Percentiles rank a stretch among this genome's conserved stretches.
phyloP scores from a whole-genome alignment of 2,113 vertebrate species.

The Alces alces region DNA sequence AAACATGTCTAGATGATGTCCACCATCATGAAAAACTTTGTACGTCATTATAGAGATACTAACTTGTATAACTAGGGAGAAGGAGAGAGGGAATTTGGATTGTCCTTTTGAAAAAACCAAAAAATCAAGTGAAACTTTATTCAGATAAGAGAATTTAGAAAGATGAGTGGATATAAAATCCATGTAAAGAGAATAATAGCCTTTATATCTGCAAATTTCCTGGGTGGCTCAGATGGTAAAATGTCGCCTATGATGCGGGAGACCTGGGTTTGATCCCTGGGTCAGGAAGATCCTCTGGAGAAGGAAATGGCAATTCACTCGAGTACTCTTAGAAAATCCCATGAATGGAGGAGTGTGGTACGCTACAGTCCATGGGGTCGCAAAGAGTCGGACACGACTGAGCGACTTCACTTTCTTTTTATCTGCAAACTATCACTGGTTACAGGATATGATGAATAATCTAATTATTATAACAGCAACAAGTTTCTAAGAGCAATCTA shows the following conservation, averaged over 20 bases:
- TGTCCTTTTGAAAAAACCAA: not conserved
- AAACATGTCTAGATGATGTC: not conserved
- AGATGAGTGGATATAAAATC: not conserved
- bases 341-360: not conserved
- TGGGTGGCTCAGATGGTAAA: not conserved
- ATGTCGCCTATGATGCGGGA: not conserved
- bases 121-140: not conserved
- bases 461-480: not conserved
- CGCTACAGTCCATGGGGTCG: accelerated
- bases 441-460: not conserved
- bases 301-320: not conserved
- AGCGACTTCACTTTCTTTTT: not conserved
- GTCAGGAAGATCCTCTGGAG: not conserved
- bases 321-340: not conserved
- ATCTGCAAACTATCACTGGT: not conserved
- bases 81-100: not conserved
- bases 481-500: not conserved
- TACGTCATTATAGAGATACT: not conserved
- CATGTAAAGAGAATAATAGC: not conserved
- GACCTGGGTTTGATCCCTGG: not conserved
- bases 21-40: not conserved
- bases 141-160: not conserved
- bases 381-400: not conserved
- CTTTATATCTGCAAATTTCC: not conserved
- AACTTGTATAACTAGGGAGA: not conserved